Conservation (phyloP, 2,113 vertebrate species). For the Heterocephalus glaber region DNA sequence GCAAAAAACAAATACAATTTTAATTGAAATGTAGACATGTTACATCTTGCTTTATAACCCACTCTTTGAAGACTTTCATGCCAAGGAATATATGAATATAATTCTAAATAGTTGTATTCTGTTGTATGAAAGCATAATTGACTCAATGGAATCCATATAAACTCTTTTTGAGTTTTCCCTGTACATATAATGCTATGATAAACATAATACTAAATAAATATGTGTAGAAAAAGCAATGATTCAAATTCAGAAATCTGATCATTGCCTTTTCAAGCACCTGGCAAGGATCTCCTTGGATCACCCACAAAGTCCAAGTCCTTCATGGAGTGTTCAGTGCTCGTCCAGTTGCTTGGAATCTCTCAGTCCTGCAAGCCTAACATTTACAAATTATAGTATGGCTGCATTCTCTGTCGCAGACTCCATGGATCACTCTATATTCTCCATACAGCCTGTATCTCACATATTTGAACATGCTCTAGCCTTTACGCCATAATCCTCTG, state of each 20-base stretch:
- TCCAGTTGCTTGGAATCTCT: neutral
- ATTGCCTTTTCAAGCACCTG: neutral
- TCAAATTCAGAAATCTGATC: neutral
- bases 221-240: neutral
- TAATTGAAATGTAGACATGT: constrained; percentile 21
- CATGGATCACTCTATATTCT: neutral
- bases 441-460: neutral
- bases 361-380: neutral
- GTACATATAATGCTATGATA: neutral
- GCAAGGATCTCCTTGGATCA: neutral
- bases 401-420: neutral
- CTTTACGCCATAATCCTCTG: neutral
- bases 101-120: constrained; percentile 17
- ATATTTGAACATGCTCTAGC: neutral
- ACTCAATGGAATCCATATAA: neutral
- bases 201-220: neutral
- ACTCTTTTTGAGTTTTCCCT: neutral
- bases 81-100: neutral
- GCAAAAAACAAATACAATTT: constrained; percentile 35
- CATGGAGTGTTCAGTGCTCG: neutral
- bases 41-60: neutral
- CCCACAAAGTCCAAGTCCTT: neutral
- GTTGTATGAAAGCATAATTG: neutral
- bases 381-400: neutral
- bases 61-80: constrained; percentile 48